Evolutionary conservation across 1,140 invertebrate genomes (phyloP).

Genomic region (Aphaenogaster floridana): DNA sequence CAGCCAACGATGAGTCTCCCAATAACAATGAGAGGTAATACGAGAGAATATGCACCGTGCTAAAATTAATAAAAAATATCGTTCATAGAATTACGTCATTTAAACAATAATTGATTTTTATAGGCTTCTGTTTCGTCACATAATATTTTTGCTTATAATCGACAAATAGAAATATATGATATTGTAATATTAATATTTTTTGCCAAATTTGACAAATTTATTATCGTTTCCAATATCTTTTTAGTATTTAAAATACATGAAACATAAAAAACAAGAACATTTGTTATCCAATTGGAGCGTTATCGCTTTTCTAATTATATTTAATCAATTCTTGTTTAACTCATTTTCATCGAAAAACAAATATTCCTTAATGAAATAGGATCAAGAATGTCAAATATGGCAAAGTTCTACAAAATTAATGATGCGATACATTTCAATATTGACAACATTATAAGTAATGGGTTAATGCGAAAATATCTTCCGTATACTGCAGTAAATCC

Average conservation of each 20-base stretch:
- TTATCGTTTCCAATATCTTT: not conserved
- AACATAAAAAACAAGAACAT: not conserved
- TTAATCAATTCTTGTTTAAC: slow-evolving; percentile 19
- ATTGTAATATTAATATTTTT: slow-evolving; percentile 14
- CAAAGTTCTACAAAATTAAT: not conserved
- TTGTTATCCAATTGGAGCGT: not conserved
- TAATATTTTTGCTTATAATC: slow-evolving; percentile 16
- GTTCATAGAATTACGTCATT: slow-evolving; percentile 27
- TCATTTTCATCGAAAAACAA: not conserved
- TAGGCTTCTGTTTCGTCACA: slow-evolving; percentile 21
- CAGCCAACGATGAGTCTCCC: slow-evolving; percentile 31
- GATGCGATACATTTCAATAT: slow-evolving; percentile 3
- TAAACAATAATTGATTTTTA: slow-evolving; percentile 11
- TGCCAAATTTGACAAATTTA: not conserved
- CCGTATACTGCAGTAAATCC: not conserved
- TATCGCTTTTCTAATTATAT: not conserved
- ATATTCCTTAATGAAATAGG: not conserved
- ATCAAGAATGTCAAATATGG: not conserved
- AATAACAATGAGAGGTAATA: slow-evolving; percentile 45
- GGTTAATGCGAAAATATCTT: slow-evolving; percentile 35
- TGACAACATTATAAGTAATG: slow-evolving; percentile 20
- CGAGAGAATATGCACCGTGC: slow-evolving; percentile 4
- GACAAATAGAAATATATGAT: not conserved
- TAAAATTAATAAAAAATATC: slow-evolving; percentile 13
- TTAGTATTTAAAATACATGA: not conserved